Evolutionary conservation across 2,888 invertebrate species (phyloP), one percentile per base, ranked within the genome.

Genomic region (Spatulosminthurus flaviceps): DNA sequence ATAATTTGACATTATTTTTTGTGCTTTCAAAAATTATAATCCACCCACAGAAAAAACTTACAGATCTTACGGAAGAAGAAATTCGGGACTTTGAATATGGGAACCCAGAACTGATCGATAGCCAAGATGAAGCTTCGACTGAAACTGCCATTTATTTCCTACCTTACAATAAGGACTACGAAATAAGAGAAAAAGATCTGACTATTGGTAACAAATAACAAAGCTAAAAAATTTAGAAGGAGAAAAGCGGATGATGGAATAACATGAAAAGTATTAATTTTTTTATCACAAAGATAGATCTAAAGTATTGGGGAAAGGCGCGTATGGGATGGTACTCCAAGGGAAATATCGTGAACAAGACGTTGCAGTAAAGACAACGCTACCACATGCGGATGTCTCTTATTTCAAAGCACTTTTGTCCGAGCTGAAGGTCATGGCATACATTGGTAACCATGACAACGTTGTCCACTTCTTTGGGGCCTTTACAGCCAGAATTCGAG

Each of bases 81-180:
- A 70, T 70, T 21, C 0, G 4, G n/a, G 70, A 34, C 0, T 70
- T 70, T 70, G 70, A 70, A 41, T 41, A 34, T 0, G 70, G 70
- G 11, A 41, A 70, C 70, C 21, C 21, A 13, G 41, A 70, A 1
- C 22, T 41, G 21, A 2, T 70, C 4, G 41, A 34, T n/a, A 16
- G 21, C 34, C 9, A 7, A 11, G 41, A 41, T 5, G n/a, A 21
- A 34, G 11, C 2, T 34, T 34, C 70, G 0, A 13, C 34, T 34
- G 70, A 70, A 70, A 70, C 34, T 41, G 70, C 70, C 4, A 34
- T 7, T 34, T 34, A 70, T 9, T 69, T 69, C 34, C 29, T 70
- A 19, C 70, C 70, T 29, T 70, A 34, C 70, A 41, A 70, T 41
- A 34, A 41, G 21, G 70, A 70, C 21, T 70, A 34, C 41, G 70